Percentiles rank a stretch among this genome's conserved stretches.
These are phyloP conservation scores for Adineta ricciae DNA, from an alignment of 2,888 invertebrate genomes.

Conservation along the genomic window DNA sequence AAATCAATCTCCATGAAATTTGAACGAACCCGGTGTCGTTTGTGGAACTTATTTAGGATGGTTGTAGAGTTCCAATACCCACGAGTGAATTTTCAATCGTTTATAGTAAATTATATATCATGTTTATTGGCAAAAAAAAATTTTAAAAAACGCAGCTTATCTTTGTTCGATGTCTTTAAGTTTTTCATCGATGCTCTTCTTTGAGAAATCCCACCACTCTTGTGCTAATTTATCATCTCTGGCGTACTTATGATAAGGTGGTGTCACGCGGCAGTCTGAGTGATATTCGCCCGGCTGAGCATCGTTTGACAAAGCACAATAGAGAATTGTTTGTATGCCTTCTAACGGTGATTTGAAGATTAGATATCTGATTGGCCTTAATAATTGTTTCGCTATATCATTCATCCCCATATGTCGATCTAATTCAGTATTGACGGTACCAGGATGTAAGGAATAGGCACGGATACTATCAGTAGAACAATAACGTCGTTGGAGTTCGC, in stretches of 20 bases:
- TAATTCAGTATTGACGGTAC: not conserved
- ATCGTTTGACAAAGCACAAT: not conserved
- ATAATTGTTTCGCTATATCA: not conserved
- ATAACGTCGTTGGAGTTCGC: not conserved
- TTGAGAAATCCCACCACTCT: not conserved
- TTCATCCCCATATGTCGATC: not conserved
- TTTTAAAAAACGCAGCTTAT: no score
- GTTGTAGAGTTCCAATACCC: no score
- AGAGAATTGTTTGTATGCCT: not conserved
- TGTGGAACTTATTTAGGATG: no score
- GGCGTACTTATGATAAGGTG: not conserved
- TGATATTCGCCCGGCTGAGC: not conserved
- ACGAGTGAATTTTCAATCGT: no score
- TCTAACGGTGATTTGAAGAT: not conserved
- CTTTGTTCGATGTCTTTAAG: not conserved
- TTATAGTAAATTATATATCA: no score
- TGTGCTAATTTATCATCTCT: not conserved
- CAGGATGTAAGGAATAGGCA: conserved; percentile 20
- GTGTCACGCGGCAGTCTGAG: not conserved
- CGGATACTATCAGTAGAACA: not conserved
- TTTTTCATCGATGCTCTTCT: not conserved
- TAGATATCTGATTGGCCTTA: not conserved
- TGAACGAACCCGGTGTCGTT: no score
- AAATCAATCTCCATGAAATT: no score
- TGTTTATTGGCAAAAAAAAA: no score